Base-by-base conservation (phyloP, 2,888 invertebrate species). In the Coleophora flavipennella region DNA sequence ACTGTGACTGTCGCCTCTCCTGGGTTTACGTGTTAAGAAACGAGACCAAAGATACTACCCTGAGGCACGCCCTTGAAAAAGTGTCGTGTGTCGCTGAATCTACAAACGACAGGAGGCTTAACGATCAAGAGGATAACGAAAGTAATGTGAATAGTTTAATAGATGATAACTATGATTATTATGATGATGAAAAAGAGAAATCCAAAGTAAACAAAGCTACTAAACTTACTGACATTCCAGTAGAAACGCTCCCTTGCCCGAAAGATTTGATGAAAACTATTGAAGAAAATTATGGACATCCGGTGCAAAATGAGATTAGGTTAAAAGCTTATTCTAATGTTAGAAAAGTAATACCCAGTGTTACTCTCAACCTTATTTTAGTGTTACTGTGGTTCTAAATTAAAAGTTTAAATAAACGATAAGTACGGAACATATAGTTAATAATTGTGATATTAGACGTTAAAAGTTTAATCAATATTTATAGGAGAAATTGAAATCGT, bases 1-100 rank as follows among this genome's bases (percentile, higher is more conserved):
- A 88, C 71, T 94, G 94, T 80, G 92, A 94, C 83, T 94, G 94
- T 73, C 91, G 92, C 41, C 86, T 94, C 44, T 88, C 90, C 36
- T 94, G 94, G 94, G 88, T 94, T 69, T 91, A 91, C 84, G 86
- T 87, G 40, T 79, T 94, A 50, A 87, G 89, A 50, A 90, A 91
- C 75, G 91, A 92, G 61, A 93, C 93, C 46, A 88, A 88, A 68
- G 91, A 91, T 74, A 77, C 74, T 50, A 86, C 88, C 50, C 83
- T 93, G 53, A 88, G 85, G 56, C 87, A 88, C 55, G 87, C 90
- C 35, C 86, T 94, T 40, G 91, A 92, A 59, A 89, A 91, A 67
- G 81, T 93, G 60, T 89, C 89, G 42, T 94, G 93, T 78, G 81
- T 89, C 62, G 73, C 89, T 56, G 90, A 89, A 33, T 53, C 67